These are phyloP conservation scores for Meganola albula DNA, from an alignment of 2,888 invertebrate species.

Conservation along the genomic window DNA sequence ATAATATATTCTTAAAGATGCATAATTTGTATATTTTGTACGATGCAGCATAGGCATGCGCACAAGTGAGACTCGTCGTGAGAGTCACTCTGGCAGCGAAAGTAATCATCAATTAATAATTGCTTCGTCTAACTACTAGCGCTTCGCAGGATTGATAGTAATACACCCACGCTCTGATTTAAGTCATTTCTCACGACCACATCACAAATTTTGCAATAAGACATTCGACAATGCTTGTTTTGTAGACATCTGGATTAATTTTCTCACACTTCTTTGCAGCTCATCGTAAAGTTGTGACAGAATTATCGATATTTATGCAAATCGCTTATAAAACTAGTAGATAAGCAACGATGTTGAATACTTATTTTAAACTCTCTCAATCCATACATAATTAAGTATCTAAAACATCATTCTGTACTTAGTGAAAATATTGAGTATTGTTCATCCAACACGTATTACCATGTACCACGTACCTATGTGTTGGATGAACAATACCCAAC, in stretches of 20 bases:
- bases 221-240: constrained; percentile 50
- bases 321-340: too few relatives aligned
- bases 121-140: constrained; percentile 58
- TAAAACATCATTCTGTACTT: constrained; percentile 29
- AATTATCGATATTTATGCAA: constrained; percentile 49
- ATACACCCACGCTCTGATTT: constrained; percentile 72
- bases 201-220: constrained; percentile 51
- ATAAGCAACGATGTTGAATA: too few relatives aligned
- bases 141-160: constrained; percentile 57
- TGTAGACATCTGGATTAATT: constrained; percentile 41
- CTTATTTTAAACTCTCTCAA: too few relatives aligned
- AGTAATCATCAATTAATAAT: constrained; percentile 55
- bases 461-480: constrained; percentile 25
- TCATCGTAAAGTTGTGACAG: constrained; percentile 35
- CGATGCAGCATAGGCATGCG: too few relatives aligned
- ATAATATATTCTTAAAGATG: too few relatives aligned
- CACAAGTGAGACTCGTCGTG: constrained; percentile 25
- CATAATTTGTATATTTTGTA: too few relatives aligned
- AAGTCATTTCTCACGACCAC: constrained; percentile 63
- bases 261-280: constrained; percentile 53
- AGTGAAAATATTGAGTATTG: constrained; percentile 35
- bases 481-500: constrained; percentile 34
- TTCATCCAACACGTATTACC: too few relatives aligned
- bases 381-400: too few relatives aligned
- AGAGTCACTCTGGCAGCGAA: constrained; percentile 51